Conservation (phyloP, 2,888 invertebrate species). For the Limnephilus rhombicus region DNA sequence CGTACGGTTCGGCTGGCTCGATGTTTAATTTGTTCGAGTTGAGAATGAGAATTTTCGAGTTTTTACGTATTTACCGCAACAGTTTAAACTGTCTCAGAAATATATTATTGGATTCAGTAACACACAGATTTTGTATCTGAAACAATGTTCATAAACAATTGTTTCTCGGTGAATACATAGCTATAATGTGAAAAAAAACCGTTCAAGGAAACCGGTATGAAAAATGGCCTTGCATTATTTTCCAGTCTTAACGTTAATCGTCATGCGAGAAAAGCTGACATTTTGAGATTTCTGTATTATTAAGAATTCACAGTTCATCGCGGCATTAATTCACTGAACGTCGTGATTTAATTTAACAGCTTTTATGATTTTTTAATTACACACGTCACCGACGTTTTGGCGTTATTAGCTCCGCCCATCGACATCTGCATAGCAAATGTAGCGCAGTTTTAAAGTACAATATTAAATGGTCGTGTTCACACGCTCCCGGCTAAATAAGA, state of each 20-base stretch:
- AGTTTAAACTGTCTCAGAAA: no score
- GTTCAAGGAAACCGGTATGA: neutral
- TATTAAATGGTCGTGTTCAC: slow-evolving; percentile 14
- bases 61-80: no score
- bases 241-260: neutral
- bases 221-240: neutral
- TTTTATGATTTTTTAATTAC: slow-evolving; percentile 33
- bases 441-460: neutral
- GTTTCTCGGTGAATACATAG: no score
- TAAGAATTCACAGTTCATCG: slow-evolving; percentile 32
- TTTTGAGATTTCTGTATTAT: slow-evolving; percentile 10
- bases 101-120: no score
- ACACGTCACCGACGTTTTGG: slow-evolving; percentile 24
- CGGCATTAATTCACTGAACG: slow-evolving; percentile 29
- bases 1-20: no score
- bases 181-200: neutral
- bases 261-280: neutral
- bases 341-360: slow-evolving; percentile 39
- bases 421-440: slow-evolving; percentile 42
- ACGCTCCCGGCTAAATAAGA: neutral
- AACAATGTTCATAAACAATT: no score
- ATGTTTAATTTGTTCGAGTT: no score
- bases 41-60: no score
- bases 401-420: neutral
- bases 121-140: no score